phyloP scores from a whole-genome alignment of 2,113 vertebrate genomes.

The Carassius gibelio region DNA sequence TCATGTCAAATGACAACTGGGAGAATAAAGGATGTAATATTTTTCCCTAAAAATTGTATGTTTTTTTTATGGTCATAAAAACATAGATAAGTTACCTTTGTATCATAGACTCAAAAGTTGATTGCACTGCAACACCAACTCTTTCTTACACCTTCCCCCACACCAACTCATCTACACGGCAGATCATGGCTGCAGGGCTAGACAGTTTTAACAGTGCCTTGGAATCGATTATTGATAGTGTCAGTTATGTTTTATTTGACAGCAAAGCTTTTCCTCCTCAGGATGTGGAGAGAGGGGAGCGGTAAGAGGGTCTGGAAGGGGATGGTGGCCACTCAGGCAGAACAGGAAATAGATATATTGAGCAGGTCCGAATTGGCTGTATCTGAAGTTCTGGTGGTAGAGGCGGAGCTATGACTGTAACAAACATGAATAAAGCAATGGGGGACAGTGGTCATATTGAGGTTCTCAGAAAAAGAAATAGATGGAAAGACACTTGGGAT shows the following conservation, averaged over 20 bases:
- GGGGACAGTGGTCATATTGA: neutral
- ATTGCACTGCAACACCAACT: neutral
- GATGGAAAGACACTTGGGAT: neutral
- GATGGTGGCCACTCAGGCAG: neutral
- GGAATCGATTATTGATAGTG: constrained; percentile 35
- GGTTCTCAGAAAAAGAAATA: neutral
- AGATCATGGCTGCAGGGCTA: constrained; percentile 3
- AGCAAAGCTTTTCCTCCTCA: neutral
- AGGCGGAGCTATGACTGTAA: neutral
- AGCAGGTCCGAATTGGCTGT: constrained; percentile 6
- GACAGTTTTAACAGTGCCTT: neutral
- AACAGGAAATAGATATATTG: neutral
- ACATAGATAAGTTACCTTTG: neutral
- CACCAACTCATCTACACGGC: neutral
- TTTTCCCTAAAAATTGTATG: too few species aligned
- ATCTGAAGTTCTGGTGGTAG: constrained; percentile 1
- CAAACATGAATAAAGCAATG: neutral
- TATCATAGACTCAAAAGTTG: neutral
- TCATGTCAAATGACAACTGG: neutral
- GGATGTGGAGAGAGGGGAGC: neutral
- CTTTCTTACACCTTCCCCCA: neutral
- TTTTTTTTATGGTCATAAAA: too few species aligned
- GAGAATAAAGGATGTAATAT: neutral
- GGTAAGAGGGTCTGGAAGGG: neutral
- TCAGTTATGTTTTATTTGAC: constrained; percentile 23